A percentile compares a stretch with the other conserved stretches of the same genome.
These are phyloP conservation scores for Dipodomys stephensi DNA, from an alignment of 2,113 vertebrate genomes.

Conservation along the genomic window DNA sequence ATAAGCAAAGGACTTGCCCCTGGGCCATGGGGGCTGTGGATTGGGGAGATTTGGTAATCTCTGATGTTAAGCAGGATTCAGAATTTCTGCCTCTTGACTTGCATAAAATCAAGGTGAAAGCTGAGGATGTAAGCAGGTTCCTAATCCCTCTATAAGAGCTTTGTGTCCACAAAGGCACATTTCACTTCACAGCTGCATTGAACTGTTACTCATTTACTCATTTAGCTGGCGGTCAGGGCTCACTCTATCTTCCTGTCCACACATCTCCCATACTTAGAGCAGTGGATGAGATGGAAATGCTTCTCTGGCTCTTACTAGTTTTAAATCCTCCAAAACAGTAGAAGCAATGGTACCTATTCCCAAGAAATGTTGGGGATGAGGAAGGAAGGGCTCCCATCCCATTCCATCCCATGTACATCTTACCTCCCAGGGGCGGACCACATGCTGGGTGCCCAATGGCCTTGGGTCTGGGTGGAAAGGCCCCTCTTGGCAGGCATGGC, in stretches of 20 bases:
- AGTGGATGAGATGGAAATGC: neutral
- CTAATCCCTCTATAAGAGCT: neutral
- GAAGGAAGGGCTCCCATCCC: neutral
- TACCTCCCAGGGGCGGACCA: neutral
- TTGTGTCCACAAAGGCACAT: neutral
- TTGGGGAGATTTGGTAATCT: no score
- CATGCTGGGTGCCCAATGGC: neutral
- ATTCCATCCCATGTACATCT: neutral
- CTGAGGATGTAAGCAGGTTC: neutral
- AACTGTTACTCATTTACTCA: neutral
- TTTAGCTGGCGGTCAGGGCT: neutral
- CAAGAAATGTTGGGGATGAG: neutral
- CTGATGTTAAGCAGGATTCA: neutral
- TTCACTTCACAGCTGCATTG: neutral
- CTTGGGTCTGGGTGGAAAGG: neutral
- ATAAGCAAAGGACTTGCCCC: neutral
- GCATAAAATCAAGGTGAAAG: neutral
- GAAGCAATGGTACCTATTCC: neutral
- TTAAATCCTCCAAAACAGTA: neutral
- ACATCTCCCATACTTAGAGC: neutral
- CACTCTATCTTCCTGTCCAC: neutral
- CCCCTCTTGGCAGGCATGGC: neutral
- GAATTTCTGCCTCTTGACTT: constrained; percentile 9
- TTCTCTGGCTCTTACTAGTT: neutral
- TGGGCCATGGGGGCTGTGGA: neutral